Evolutionary conservation across 2,888 invertebrate species (phyloP).

Genomic region (Conops quadrifasciatus): DNA sequence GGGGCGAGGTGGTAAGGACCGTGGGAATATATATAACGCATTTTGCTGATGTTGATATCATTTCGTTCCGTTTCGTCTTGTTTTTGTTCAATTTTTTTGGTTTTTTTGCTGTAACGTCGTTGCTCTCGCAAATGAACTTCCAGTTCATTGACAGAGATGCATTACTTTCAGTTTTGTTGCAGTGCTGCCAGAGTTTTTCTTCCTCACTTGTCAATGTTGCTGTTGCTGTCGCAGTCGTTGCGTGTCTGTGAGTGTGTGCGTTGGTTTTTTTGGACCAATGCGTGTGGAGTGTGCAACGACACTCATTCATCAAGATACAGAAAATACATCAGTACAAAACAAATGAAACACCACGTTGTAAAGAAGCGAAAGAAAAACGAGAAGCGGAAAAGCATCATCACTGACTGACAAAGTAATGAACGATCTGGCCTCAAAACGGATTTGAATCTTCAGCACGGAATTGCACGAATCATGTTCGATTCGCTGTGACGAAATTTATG

Average conservation of each 20-base stretch:
- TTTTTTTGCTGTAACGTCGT: too few species aligned
- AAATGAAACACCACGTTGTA: constrained; percentile 11
- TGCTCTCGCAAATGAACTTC: constrained; percentile 32
- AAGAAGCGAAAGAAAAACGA: neutral
- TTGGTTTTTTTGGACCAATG: neutral
- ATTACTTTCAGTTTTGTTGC: constrained; percentile 22
- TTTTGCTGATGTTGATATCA: too few species aligned
- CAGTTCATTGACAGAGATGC: constrained; percentile 35
- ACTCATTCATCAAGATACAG: constrained; percentile 35
- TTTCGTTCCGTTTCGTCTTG: too few species aligned
- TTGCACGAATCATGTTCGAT: neutral
- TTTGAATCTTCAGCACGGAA: neutral
- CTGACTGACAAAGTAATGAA: neutral
- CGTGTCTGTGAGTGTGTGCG: too few species aligned
- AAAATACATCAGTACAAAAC: constrained; percentile 12
- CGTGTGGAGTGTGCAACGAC: constrained; percentile 24
- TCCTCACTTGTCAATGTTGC: too few species aligned
- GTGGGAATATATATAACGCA: too few species aligned
- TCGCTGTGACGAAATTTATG: too few species aligned
- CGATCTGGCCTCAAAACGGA: neutral
- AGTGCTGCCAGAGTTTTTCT: neutral
- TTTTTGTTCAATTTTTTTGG: too few species aligned
- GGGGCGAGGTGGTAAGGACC: too few species aligned
- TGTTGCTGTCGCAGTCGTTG: too few species aligned
- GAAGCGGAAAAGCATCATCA: neutral